Base-by-base conservation (phyloP, 2,797 vertebrate genomes). In the Petrocephalus sullivani region DNA sequence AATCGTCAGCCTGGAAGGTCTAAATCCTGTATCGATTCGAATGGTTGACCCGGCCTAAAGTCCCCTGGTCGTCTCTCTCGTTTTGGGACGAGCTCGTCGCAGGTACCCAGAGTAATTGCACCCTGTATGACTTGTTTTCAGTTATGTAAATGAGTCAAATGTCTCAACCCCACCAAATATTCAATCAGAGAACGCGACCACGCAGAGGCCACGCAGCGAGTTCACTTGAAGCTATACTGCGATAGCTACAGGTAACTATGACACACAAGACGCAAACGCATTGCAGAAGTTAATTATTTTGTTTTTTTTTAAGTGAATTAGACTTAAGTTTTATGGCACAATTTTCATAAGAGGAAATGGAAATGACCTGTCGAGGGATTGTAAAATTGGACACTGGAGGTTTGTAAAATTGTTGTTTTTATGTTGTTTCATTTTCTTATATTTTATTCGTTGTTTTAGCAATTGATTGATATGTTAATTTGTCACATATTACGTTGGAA, bases 141-240 rank as follows among this genome's bases (percentile, higher is more conserved):
- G 84, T 95, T 96, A 96, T 96, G 96, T 94, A 96, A 96, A 96
- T 96, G 94, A 96, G 93, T 91, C 93, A 95, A 95, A 94, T 92
- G 96, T 96, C 96, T 96, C 95, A 96, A 96, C 95, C 95, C 95
- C 92, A 93, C 93, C 94, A 93, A 95, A 95, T 96, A 96, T 95
- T 92, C 95, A 96, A 95, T 95, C 95, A 96, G 95, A 96, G 96
- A 96, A 95, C 96, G 95, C 93, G 95, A 96, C 95, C 95, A 46
- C 4, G 41, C 41, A 93, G 92, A 93, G 94, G 95, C 95, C 94
- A 92, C 92, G 93, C 92, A 94, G 92, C 92, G 94, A 94, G 92
- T 92, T 95, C 95, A 94, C 92, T 94, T 92, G 93, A 92, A 93
- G 91, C 56, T 41, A 46, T 41, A 46, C 93, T 91, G 92, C 94